Evolutionary conservation across 2,797 vertebrate genomes (phyloP), one percentile per base, ranked within the genome.

Genomic region (Anguilla megastoma): DNA sequence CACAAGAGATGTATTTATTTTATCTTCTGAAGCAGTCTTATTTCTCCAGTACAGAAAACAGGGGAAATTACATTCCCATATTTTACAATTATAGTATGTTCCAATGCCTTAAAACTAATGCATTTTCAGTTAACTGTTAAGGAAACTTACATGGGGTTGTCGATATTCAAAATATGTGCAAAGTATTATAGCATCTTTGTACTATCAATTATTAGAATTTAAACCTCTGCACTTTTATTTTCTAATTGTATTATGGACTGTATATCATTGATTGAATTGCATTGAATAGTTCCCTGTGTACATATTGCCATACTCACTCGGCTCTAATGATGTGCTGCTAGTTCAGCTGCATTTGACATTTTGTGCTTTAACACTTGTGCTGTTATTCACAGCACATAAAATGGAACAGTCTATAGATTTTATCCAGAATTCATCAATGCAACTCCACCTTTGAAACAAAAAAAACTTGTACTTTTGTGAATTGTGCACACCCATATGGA

Each of bases 1-100:
- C 90, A 90, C 88, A 83, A 86, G 30, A 82, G 60, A 89, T 89
- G 89, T 88, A 92, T 92, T 95, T 96, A 95, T 95, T 96, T 96
- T 94, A 88, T 93, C 93, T 93, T 87, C 66, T 87, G 83, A 91
- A 88, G 87, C 79, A 85, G 76, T 93, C 12, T 54, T 18, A 89
- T 88, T 85, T 84, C 71, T 86, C 30, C 87, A 54, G 36, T 85
- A 52, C 54, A 85, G 27, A 24, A 69, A 54, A 7, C 36, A 60
- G 30, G 18, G 27, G 45, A 82, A 82, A 82, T 36, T 45, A 6
- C 33, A 21, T 86, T 63, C 58, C 5, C 27, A 82, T 36, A 60
- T 66, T 21, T 83, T 85, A 18, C 76, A 48, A 41, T 50, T 88
- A 66, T 63, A 71, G 6, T 6, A 30, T 86, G 50, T 88, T 87